Evolutionary conservation across 2,888 invertebrate genomes (phyloP), one percentile per base, ranked within the genome.

Genomic region (Parasteatoda lunata): DNA sequence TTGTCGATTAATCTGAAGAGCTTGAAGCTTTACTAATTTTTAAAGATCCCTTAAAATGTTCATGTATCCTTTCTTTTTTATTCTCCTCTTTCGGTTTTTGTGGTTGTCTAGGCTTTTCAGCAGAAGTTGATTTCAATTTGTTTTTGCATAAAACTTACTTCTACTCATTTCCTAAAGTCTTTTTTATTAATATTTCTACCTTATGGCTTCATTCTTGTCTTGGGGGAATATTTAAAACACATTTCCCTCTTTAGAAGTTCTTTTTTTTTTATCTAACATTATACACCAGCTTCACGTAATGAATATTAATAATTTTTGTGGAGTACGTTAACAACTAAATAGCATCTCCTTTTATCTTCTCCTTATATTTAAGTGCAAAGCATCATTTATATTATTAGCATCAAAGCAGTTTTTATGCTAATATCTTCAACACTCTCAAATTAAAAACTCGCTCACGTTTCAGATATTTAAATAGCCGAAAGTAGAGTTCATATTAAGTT

Each of bases 1-100:
- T 75, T 75, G 75, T 75, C 81, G 81, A 81, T 75, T 81, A 81
- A 73, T 81, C 54, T 75, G 54, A 64, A 75, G 59, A 78, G 70
- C 78, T 78, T 71, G 78, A 72, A 66, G 73, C 72, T 72, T 80
- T 47, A 66, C 72, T 80, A 80, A 64, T 80, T 80, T 80, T 73
- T 65, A 73, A 80, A 80, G 51, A 80, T 71, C 80, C 51, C 80
- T 80, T 65, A 80, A 72, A 80, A 80, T 71, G 79, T 70, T 73
- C 47, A 15, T 48, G 30, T 15, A 48, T 45, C 13, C 69, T 78
- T 77, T 69, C 13, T 65, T 64, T 51, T 72, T 47, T 5, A 11
- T 30, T 15, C 30, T 30, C 51, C 4, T 11, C 51, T 79, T 51
- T 15, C 70, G 47, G 59, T 79, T 80, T 79, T 71, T 80, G 66